Base-by-base conservation (phyloP, 2,797 vertebrate species). In the Spondyliosoma cantharus region DNA sequence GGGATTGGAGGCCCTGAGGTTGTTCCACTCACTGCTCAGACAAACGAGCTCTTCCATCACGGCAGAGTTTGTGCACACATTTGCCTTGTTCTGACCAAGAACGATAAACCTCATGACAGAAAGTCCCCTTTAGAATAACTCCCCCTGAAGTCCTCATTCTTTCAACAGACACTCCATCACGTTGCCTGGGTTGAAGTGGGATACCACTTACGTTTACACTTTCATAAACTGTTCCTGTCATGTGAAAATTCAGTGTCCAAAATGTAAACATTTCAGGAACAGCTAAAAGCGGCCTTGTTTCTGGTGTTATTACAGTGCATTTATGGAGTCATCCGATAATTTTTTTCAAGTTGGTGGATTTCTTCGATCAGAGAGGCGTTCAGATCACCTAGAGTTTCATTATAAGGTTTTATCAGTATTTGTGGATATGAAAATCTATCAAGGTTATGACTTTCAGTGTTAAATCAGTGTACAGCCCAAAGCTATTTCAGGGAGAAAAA, bases 21-120 rank as follows among this genome's bases (percentile, higher is more conserved):
- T 57, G 52, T 82, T 83, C 76, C 87, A 82, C 76, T 89, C 78
- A 64, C 73, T 52, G 82, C 82, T 87, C 90, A 89, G 94, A 94
- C 93, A 94, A 94, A 89, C 91, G 77, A 82, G 84, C 91, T 93
- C 90, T 62, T 81, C 84, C 78, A 37, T 76, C 61, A 57, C 7
- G 56, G 81, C 24, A 16, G 93, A 89, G 93, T 88, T 91, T 94
- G 93, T 91, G 93, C 93, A 90, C 82, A 75, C 82, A 74, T 91
- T 85, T 78, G 90, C 89, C 90, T 91, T 87, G 79, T 90, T 90
- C 78, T 83, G 85, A 88, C 81, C 67, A 75, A 84, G 81, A 91
- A 85, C 53, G 56, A 68, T 83, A 73, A 89, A 86, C 71, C 59
- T 71, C 50, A 46, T 71, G 76, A 80, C 74, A 75, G 62, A 79